Evolutionary conservation across 2,888 invertebrate genomes (phyloP).

Genomic region (Meta bourneti): DNA sequence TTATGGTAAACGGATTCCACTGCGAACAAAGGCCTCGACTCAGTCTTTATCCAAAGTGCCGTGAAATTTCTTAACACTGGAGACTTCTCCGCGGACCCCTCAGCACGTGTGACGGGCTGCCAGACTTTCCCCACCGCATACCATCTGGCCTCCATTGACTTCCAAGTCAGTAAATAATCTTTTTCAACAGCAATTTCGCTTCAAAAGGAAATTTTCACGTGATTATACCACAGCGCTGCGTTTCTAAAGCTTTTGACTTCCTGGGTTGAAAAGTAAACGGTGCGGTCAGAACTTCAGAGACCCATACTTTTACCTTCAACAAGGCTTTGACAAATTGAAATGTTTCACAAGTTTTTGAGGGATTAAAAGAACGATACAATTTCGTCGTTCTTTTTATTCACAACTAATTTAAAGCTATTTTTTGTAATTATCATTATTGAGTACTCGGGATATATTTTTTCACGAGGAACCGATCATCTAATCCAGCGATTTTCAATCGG

Average conservation of each 20-base stretch:
- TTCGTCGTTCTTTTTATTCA: too few relatives aligned
- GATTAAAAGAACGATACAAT: too few relatives aligned
- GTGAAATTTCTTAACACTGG: slow-evolving; percentile 15
- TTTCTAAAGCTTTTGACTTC: neutral
- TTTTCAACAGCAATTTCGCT: neutral
- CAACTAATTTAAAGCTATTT: too few relatives aligned
- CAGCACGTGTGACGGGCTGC: slow-evolving; percentile 10
- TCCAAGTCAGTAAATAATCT: slow-evolving; percentile 18
- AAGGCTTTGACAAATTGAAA: too few relatives aligned
- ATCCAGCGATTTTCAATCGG: too few relatives aligned
- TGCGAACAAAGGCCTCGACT: slow-evolving; percentile 34
- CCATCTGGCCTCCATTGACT: slow-evolving; percentile 44
- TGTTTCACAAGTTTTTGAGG: too few relatives aligned
- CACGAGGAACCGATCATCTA: too few relatives aligned
- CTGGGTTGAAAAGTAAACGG: too few relatives aligned
- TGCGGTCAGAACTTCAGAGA: too few relatives aligned
- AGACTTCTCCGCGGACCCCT: neutral
- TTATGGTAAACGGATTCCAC: slow-evolving; percentile 64
- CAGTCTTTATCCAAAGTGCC: slow-evolving; percentile 47
- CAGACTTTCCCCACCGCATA: slow-evolving; percentile 6
- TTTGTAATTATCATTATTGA: too few relatives aligned
- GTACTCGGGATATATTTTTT: too few relatives aligned
- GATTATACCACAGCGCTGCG: slow-evolving; percentile 28
- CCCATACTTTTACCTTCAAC: too few relatives aligned
- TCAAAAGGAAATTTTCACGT: slow-evolving; percentile 39